Evolutionary conservation across 2,797 vertebrate species (phyloP), one percentile per base, ranked within the genome.

Genomic region (Eupleurogrammus muticus): DNA sequence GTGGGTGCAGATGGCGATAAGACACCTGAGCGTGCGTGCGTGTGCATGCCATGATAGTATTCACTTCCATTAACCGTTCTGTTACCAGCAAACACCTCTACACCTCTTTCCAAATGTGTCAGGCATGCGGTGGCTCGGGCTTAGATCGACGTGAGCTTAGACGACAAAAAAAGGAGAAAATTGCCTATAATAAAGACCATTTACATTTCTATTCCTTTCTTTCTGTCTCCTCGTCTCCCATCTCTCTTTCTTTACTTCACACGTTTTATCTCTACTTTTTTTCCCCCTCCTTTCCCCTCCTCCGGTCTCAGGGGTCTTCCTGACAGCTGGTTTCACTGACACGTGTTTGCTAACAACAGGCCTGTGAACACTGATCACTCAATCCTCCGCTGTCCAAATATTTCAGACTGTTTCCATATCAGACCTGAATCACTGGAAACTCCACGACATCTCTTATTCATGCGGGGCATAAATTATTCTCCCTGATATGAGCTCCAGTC

Each of bases 401-500:
- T 94, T 93, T 91, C 91, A 82, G 75, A 90, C 86, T 92, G 91
- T 93, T 92, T 94, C 84, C 88, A 90, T 91, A 92, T 92, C 91
- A 92, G 86, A 89, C 75, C 73, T 52, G 84, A 93, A 92, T 93
- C 89, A 85, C 87, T 92, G 88, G 90, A 92, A 92, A 90, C 86
- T 89, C 89, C 78, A 82, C 81, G 16, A 67, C 89, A 94, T 94
- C 83, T 92, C 92, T 94, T 94, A 94, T 94, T 95, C 91, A 95
- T 93, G 67, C 46, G 23, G 14, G 48, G 87, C 88, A 95, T 95
- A 87, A 94, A 94, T 94, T 93, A 94, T 95, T 94, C 93, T 93
- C 84, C 80, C 90, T 91, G 85, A 94, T 94, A 94, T 95, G 91
- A 94, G 92, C 90, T 88, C 80, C 89, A 93, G 93, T 94, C 94